These are phyloP conservation scores for Drosophila colorata DNA, from an alignment of 2,888 invertebrate genomes.

Conservation along the genomic window DNA sequence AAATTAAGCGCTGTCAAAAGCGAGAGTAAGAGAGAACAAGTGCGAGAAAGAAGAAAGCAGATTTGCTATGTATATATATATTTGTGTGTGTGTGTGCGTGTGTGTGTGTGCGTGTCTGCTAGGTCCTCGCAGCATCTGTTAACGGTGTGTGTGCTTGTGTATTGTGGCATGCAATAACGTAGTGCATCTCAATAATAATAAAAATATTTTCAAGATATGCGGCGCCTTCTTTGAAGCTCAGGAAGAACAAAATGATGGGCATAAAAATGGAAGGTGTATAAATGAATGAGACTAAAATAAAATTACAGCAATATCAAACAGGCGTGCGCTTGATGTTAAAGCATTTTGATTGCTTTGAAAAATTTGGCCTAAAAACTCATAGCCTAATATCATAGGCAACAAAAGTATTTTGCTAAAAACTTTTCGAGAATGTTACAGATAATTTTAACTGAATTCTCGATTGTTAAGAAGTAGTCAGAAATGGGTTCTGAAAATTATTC, in stretches of 20 bases:
- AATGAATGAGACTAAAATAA: neutral
- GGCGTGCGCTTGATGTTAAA: too few relatives aligned
- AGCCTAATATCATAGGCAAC: too few relatives aligned
- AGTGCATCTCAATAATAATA: slow-evolving; percentile 75
- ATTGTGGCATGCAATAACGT: slow-evolving; percentile 46
- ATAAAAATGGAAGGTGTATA: neutral
- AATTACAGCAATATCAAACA: neutral
- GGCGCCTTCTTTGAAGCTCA: slow-evolving; percentile 44
- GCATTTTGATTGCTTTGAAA: neutral
- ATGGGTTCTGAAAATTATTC: too few relatives aligned
- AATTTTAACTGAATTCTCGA: too few relatives aligned
- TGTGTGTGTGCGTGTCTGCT: slow-evolving; percentile 14
- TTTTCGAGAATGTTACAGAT: too few relatives aligned
- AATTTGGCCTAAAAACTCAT: neutral
- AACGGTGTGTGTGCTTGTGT: slow-evolving; percentile 21
- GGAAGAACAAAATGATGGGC: neutral
- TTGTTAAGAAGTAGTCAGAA: too few relatives aligned
- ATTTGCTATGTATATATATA: slow-evolving; percentile 11
- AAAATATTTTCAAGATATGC: slow-evolving; percentile 77
- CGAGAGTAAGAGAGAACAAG: slow-evolving; percentile 22
- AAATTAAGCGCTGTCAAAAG: slow-evolving; percentile 60
- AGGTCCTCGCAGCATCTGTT: slow-evolving; percentile 30
- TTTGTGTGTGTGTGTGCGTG: neutral
- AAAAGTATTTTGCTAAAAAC: too few relatives aligned
- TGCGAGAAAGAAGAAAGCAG: slow-evolving; percentile 17